Percentiles rank a stretch among this genome's conserved stretches.
These are phyloP conservation scores for Oenanthe oenanthe DNA, from an alignment of 2,113 vertebrate genomes.

Conservation along the genomic window DNA sequence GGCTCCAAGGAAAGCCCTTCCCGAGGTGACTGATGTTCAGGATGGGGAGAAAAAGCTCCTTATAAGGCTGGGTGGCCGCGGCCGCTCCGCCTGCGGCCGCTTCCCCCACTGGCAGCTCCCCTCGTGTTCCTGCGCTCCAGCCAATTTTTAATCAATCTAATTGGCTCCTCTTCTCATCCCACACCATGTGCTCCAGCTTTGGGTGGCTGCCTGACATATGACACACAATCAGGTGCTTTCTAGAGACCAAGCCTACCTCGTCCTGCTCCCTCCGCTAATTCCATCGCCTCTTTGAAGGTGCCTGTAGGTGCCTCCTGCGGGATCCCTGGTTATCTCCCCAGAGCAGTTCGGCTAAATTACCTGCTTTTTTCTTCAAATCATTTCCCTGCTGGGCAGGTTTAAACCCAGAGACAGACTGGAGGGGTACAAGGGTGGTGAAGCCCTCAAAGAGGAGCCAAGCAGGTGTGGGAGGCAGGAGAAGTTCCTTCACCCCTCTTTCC, in stretches of 20 bases:
- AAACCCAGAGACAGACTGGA: fast-evolving
- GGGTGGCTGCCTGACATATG: slow-evolving; percentile 15
- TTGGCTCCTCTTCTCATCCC: slow-evolving; percentile 30
- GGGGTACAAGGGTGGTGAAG: neutral
- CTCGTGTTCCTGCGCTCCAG: neutral
- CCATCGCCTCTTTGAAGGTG: neutral
- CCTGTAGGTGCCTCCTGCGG: neutral
- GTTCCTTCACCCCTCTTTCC: neutral
- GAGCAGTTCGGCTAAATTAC: neutral
- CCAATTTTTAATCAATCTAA: slow-evolving; percentile 65
- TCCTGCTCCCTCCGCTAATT: neutral
- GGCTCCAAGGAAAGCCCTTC: neutral
- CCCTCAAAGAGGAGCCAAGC: neutral
- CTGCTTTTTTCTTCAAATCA: neutral
- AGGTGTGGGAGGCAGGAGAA: neutral
- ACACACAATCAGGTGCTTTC: slow-evolving; percentile 33
- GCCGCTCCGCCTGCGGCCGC: neutral
- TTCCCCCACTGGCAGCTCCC: neutral
- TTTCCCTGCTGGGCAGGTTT: neutral
- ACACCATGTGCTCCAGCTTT: slow-evolving; percentile 2
- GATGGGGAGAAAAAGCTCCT: neutral
- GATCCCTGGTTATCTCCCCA: neutral
- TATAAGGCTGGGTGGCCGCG: neutral
- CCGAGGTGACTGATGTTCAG: neutral
- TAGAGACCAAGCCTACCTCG: neutral